phyloP scores from a whole-genome alignment of 2,797 vertebrate species.

The Gadopsis marmoratus region DNA sequence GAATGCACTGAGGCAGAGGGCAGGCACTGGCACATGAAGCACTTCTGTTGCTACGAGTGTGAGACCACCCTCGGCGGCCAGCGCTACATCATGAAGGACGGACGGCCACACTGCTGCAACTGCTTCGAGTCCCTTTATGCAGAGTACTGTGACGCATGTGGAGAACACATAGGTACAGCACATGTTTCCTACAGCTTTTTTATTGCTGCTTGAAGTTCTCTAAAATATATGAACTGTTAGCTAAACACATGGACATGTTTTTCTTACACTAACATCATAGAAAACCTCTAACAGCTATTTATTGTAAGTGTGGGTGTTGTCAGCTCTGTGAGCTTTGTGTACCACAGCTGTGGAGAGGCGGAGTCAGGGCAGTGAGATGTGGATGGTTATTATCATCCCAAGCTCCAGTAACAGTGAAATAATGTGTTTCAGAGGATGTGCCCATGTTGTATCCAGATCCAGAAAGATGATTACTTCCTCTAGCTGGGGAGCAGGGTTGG shows the following conservation, averaged over 20 bases:
- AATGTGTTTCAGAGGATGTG: slow-evolving; percentile 64
- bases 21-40: slow-evolving; percentile 98
- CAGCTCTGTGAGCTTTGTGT: slow-evolving; percentile 45
- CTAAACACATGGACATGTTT: slow-evolving; percentile 44
- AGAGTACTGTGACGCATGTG: slow-evolving; percentile 97
- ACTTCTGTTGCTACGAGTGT: slow-evolving; percentile 98
- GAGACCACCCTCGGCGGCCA: slow-evolving; percentile 95
- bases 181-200: slow-evolving; percentile 3
- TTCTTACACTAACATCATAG: slow-evolving; percentile 35
- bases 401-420: slow-evolving; percentile 67
- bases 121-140: slow-evolving; percentile 98
- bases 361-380: slow-evolving; percentile 69
- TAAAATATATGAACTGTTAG: slow-evolving; percentile 26
- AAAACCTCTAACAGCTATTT: slow-evolving; percentile 52
- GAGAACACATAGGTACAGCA: slow-evolving; percentile 95
- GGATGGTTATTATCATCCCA: slow-evolving; percentile 73
- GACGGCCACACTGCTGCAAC: slow-evolving; percentile 96
- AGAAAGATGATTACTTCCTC: slow-evolving; percentile 76
- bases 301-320: slow-evolving; percentile 59
- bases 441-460: slow-evolving; percentile 76
- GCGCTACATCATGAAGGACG: slow-evolving; percentile 99
- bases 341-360: slow-evolving; percentile 75
- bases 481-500: slow-evolving; percentile 47
- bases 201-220: slow-evolving; percentile 10
- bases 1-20: slow-evolving; percentile 98